phyloP scores from a whole-genome alignment of 2,888 invertebrate species.

The Frankliniella fusca region DNA sequence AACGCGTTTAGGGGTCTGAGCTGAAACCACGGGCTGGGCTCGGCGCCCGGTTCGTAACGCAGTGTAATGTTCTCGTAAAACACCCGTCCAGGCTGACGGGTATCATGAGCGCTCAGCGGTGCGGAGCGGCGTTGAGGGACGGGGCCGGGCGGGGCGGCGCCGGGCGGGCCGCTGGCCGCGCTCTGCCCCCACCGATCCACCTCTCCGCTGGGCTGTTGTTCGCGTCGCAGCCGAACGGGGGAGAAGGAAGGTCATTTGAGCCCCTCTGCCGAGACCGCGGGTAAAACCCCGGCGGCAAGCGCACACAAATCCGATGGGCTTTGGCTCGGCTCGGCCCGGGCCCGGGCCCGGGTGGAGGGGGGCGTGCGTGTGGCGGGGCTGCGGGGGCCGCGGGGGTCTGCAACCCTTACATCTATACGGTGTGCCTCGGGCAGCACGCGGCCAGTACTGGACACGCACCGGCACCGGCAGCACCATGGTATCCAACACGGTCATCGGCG shows the following conservation, averaged over 20 bases:
- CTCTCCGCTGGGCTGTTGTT: not conserved
- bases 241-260: not conserved
- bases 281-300: not conserved
- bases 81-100: too few relatives aligned
- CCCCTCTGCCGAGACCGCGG: not conserved
- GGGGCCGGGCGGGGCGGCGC: too few relatives aligned
- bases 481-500: not conserved
- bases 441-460: not conserved
- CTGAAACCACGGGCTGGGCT: too few relatives aligned
- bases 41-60: too few relatives aligned
- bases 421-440: not conserved
- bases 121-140: too few relatives aligned
- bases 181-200: too few relatives aligned
- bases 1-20: too few relatives aligned
- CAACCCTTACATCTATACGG: slow-evolving; percentile 12
- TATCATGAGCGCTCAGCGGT: too few relatives aligned
- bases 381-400: not conserved
- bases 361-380: not conserved
- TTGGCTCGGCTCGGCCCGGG: too few relatives aligned
- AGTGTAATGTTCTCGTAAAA: too few relatives aligned
- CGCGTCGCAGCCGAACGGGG: not conserved
- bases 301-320: too few relatives aligned
- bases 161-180: too few relatives aligned
- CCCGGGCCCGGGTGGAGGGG: not conserved
- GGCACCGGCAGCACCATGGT: not conserved